Base-by-base conservation (phyloP, 2,888 invertebrate species). In the Cenopis cana region DNA sequence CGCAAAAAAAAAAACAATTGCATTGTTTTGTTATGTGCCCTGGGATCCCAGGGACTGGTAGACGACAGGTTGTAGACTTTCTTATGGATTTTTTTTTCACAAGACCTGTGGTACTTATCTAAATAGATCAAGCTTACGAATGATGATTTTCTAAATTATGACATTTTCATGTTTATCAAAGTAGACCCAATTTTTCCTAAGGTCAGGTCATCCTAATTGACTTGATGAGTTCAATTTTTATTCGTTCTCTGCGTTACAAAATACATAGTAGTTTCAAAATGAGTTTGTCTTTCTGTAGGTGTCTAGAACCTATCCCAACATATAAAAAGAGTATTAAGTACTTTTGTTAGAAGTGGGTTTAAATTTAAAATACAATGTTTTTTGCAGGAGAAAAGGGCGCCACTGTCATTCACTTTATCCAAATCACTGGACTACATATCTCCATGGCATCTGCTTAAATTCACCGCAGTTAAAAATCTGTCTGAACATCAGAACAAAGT, bases 381-480 rank as follows among this genome's bases (percentile, higher is more conserved):
- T 82, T 94, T 94, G 75, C 90, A 96, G 95, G 94, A 95, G 81
- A 95, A 95, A 92, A 94, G 97, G 83, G 95, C 96, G 52, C 95
- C 95, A 77, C 88, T 98, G 38, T 94, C 95, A 64, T 94, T 94
- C 52, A 95, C 96, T 50, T 84, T 97, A 61, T 93, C 94, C 56
- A 95, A 96, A 82, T 95, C 96, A 12, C 86, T 95, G 75, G 88
- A 91, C 76, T 93, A 85, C 73, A 90, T 93, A 54, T 91, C 91
- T 5, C 89, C 93, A 18, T 89, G 86, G 85, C 91, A 91, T 79
- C 80, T 92, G 67, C 81, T 95, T 52, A 90, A 93, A 66, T 96
- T 96, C 83, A 94, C 95, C 73, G 96, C 97, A 65, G 96, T 97
- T 12, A 94, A 95, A 84, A 95, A 95, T 79, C 88, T 96, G 24